These are phyloP conservation scores for Agonopterix heracliana DNA, from an alignment of 2,888 invertebrate genomes.

Conservation along the genomic window DNA sequence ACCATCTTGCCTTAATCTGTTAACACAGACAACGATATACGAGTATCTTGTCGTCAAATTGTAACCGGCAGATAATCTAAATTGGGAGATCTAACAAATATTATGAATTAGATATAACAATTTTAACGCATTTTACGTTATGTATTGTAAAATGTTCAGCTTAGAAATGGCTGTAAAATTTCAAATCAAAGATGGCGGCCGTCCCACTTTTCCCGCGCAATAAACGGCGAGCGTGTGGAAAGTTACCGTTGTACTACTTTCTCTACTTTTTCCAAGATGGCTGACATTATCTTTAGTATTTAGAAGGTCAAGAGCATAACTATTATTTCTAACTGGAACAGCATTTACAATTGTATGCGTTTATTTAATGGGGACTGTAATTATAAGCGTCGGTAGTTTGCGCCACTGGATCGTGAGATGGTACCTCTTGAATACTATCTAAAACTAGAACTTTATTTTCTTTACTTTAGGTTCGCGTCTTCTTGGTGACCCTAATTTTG, in stretches of 20 bases:
- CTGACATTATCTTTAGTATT: slow-evolving; percentile 50
- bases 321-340: slow-evolving; percentile 25
- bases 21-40: slow-evolving; percentile 48
- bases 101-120: no score
- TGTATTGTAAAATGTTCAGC: not conserved
- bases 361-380: not conserved
- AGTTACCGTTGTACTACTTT: slow-evolving; percentile 75
- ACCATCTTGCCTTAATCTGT: slow-evolving; percentile 45
- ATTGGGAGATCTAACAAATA: no score
- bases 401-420: no score
- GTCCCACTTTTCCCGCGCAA: slow-evolving; percentile 72
- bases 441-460: no score
- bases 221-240: slow-evolving; percentile 65
- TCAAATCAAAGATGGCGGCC: slow-evolving; percentile 64
- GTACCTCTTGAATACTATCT: no score
- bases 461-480: no score
- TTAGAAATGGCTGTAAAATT: slow-evolving; percentile 40
- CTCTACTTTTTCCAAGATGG: slow-evolving; percentile 75
- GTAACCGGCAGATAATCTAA: slow-evolving; percentile 11
- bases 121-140: no score
- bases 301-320: slow-evolving; percentile 56
- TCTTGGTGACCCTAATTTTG: no score
- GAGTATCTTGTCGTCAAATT: slow-evolving; percentile 48
- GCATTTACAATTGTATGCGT: slow-evolving; percentile 7
- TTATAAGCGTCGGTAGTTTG: no score